These are phyloP conservation scores for Kryphioiulus occultus DNA, from an alignment of 2,888 invertebrate species.

Conservation along the genomic window DNA sequence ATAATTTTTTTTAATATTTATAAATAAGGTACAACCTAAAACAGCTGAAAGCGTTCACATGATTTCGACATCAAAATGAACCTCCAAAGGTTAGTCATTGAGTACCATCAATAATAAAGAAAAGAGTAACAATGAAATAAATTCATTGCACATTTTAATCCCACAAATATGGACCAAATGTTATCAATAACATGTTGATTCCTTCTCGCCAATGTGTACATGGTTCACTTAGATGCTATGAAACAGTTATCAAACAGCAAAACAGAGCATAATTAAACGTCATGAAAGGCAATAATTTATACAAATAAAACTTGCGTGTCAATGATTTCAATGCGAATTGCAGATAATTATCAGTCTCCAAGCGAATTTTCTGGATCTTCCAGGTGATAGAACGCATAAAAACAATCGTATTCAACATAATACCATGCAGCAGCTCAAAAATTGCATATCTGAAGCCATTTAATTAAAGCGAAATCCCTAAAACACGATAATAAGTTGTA, in stretches of 20 bases:
- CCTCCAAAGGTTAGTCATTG: too few relatives aligned
- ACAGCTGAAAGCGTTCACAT: too few relatives aligned
- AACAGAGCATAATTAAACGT: constrained; percentile 1
- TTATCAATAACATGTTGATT: constrained; percentile 31
- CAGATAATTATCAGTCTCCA: background rate
- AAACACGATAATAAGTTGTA: constrained; percentile 14
- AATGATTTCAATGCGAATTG: constrained; percentile 10
- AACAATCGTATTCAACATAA: constrained; percentile 6
- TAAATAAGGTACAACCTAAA: too few relatives aligned
- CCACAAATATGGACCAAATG: constrained; percentile 41
- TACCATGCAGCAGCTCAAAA: background rate
- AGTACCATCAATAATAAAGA: background rate
- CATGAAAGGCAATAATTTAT: constrained; percentile 22
- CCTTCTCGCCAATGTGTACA: constrained; percentile 39
- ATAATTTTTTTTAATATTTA: too few relatives aligned
- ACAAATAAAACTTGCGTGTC: constrained; percentile 29
- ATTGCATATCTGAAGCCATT: constrained; percentile 10
- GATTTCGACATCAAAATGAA: too few relatives aligned
- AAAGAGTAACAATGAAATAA: background rate
- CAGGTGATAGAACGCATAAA: background rate
- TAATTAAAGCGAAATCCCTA: constrained; percentile 6
- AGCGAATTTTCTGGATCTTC: background rate
- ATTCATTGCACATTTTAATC: constrained; percentile 47
- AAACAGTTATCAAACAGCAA: constrained; percentile 2
- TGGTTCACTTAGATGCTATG: background rate